Base-by-base conservation (phyloP, 2,797 vertebrate species). In the Pempheris klunzingeri region DNA sequence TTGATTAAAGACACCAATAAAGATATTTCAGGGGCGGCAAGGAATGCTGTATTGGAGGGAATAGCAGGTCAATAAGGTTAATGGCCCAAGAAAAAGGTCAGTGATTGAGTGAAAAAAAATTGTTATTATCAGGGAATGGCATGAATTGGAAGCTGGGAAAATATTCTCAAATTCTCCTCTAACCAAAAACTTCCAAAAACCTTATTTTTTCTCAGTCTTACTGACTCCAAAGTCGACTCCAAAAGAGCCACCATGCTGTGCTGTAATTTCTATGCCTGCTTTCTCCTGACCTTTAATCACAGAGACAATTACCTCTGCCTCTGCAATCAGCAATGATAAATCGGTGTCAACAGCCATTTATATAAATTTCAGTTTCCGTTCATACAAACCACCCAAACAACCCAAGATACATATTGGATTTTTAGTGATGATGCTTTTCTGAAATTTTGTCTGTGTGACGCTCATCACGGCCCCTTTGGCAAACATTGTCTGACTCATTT, bases 281-380 rank as follows among this genome's bases (percentile, higher is more conserved):
- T 60, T 77, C 74, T 15, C 30, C 67, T 85, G 81, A 81, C 81
- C 83, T 87, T 87, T 83, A 82, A 85, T 83, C 87, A 84, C 44
- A 64, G 62, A 78, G 43, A 84, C 54, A 77, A 77, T 85, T 84
- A 65, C 46, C 53, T 78, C 59, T 73, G 65, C 22, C 47, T 41
- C 32, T 46, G 53, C 78, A 86, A 74, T 83, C 65, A 80, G 52
- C 58, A 36, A 46, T n/a, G 1, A 75, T 70, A 44, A 78, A 75
- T 78, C 66, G 52, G 30, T 57, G 60, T 76, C 61, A 74, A 34
- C 63, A 77, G 53, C 60, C 49, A 65, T 73, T 54, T 57, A 34
- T 43, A 30, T 43, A 22, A 53, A 55, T 57, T 50, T 63, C 34
- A 34, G 3, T 60, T 70, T 64, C 12, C n/a, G 62, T 18, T 22